Percentiles rank a stretch among this genome's conserved stretches.
Conservation (phyloP, 2,888 invertebrate genomes). For the Hydroisotoma schaefferi region DNA sequence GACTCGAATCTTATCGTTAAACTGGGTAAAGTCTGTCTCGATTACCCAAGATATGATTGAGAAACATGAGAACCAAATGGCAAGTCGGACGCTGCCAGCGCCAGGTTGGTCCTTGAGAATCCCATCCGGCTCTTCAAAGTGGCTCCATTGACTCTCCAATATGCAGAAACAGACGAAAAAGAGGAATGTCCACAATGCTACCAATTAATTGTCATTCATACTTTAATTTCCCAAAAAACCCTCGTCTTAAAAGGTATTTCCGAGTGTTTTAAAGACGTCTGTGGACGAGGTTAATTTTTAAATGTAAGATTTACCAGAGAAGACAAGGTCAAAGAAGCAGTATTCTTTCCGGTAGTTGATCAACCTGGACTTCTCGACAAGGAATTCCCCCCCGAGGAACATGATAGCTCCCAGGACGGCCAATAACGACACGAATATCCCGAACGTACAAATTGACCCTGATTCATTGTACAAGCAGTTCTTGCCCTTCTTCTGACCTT, state of each 20-base stretch:
- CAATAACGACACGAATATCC: constrained; percentile 33
- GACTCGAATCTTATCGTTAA: not conserved
- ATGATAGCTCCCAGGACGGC: constrained; percentile 32
- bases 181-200: constrained; percentile 34
- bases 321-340: constrained; percentile 24
- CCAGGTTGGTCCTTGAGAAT: constrained; percentile 22
- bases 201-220: not conserved
- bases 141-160: constrained; percentile 32
- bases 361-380: constrained; percentile 29
- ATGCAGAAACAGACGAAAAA: constrained; percentile 33
- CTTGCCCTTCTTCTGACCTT: constrained; percentile 4
- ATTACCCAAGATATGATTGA: constrained; percentile 33
- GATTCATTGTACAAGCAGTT: constrained; percentile 30
- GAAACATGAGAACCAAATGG: constrained; percentile 33
- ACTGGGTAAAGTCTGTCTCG: not conserved
- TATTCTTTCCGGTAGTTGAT: constrained; percentile 27
- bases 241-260: not conserved
- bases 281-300: not conserved
- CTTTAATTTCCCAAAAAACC: not conserved
- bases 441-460: constrained; percentile 32
- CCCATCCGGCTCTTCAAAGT: constrained; percentile 19
- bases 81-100: constrained; percentile 23
- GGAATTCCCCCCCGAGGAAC: constrained; percentile 33
- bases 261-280: not conserved
- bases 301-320: constrained; percentile 21